Conservation (phyloP, 2,113 vertebrate genomes). For the Fregata magnificens region DNA sequence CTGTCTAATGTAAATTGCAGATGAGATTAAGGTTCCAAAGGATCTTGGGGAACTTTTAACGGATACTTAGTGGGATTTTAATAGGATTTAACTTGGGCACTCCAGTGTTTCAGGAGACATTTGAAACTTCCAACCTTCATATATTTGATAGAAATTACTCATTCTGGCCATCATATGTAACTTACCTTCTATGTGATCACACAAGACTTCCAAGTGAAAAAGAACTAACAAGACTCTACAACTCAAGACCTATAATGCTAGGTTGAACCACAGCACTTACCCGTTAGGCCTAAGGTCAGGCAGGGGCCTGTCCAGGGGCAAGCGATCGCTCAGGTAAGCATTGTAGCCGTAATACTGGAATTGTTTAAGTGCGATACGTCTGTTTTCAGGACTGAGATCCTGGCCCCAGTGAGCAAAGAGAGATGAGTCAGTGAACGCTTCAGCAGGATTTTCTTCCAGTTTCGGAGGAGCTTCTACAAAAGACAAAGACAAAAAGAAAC, state of each 20-base stretch:
- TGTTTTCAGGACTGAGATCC: slow-evolving; percentile 87
- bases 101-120: not conserved
- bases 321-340: slow-evolving; percentile 94
- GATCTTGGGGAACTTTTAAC: not conserved
- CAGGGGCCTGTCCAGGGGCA: slow-evolving; percentile 87
- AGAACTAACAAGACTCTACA: not conserved
- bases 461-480: slow-evolving; percentile 85
- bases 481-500: not conserved
- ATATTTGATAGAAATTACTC: not conserved
- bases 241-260: rapidly evolving
- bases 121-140: not conserved
- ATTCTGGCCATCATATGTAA: not conserved
- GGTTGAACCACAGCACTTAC: slow-evolving; percentile 71
- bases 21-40: not conserved
- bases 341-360: slow-evolving; percentile 99
- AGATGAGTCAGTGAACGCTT: slow-evolving; percentile 90
- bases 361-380: slow-evolving; percentile 88
- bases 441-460: slow-evolving; percentile 77
- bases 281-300: slow-evolving; percentile 92
- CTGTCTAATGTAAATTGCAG: not conserved
- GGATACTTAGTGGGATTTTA: not conserved
- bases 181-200: not conserved
- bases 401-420: slow-evolving; percentile 96
- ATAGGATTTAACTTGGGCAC: not conserved
- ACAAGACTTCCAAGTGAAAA: not conserved